phyloP scores from a whole-genome alignment of 2,797 vertebrate species.

The Crocidura indochinensis region DNA sequence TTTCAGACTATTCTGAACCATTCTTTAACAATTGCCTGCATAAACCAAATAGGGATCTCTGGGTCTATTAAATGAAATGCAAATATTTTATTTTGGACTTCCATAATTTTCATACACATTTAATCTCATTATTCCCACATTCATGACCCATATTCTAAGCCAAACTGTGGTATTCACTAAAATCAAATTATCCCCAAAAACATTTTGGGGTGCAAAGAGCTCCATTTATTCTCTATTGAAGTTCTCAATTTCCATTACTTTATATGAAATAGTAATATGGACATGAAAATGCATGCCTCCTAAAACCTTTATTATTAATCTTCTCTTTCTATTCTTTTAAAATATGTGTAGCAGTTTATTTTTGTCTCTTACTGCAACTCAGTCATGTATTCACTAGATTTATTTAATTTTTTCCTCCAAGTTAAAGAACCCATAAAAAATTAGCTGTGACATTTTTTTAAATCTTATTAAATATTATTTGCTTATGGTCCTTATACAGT shows the following conservation, averaged over 20 bases:
- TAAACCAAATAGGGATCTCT: neutral
- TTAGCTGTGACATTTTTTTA: neutral
- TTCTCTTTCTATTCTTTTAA: neutral
- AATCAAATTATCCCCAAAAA: neutral
- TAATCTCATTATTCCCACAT: neutral
- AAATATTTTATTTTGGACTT: constrained; percentile 49
- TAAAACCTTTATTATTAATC: neutral
- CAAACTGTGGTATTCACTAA: neutral
- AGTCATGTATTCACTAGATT: neutral
- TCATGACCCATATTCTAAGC: neutral
- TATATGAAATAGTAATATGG: neutral
- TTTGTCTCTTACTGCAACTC: neutral
- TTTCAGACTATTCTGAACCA: neutral
- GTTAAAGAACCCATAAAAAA: constrained; percentile 7
- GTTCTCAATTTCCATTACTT: neutral
- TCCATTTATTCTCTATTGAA: neutral
- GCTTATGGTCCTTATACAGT: constrained; percentile 19
- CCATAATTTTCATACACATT: constrained; percentile 2
- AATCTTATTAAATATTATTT: neutral
- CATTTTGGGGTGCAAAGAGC: too few relatives aligned
- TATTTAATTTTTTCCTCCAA: neutral
- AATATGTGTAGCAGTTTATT: constrained; percentile 25
- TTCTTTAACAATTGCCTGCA: constrained; percentile 1
- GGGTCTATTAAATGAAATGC: constrained; percentile 52
- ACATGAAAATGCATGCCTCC: neutral